Base-by-base conservation (phyloP, 2,888 invertebrate genomes). In the Cremastinae sp. region DNA sequence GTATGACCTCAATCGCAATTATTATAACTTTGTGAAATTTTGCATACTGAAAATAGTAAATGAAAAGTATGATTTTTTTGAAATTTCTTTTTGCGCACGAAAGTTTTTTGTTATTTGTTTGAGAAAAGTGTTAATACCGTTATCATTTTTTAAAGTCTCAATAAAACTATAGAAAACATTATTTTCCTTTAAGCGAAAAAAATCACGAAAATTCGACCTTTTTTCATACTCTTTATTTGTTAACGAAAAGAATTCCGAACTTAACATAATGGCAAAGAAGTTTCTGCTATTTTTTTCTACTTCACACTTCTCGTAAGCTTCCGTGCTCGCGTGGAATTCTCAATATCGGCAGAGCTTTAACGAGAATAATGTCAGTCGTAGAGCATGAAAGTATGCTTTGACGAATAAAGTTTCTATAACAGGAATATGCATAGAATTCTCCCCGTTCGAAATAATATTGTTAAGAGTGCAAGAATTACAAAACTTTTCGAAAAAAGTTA, bases 341-440 rank as follows among this genome's bases (percentile, higher is more conserved):
- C 68, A 68, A 76, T 72, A 76, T 59, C 66, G 61, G 49, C 58
- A 72, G 28, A 28, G 58, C 39, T 53, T 66, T 22, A 51, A 51
- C 68, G 55, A 61, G 61, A 66, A 53, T 58, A 28, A 68, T 39
- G 61, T 47, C 62, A 74, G n/a, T 22, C 62, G 68, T 12, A 43
- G 28, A 74, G 18, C 56, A 45, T 51, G 28, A 16, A 16, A 10
- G 58, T 35, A 16, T 43, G 59, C 16, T 53, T 55, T 61, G 39
- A 58, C 61, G 53, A 68, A 58, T 51, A 68, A 76, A 76, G 53
- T 72, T 76, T 76, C 64, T 62, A 45, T 43, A 41, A 56, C 43
- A 47, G 49, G 16, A 12, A 39, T 71, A 28, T 16, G 28, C 20
- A 43, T 41, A 41, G 22, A 7, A 10, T 10, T 53, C 53, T 53